A percentile compares a stretch with the other conserved stretches of the same genome.
phyloP scores from a whole-genome alignment of 2,888 invertebrate genomes.

The Sesamia inferens region DNA sequence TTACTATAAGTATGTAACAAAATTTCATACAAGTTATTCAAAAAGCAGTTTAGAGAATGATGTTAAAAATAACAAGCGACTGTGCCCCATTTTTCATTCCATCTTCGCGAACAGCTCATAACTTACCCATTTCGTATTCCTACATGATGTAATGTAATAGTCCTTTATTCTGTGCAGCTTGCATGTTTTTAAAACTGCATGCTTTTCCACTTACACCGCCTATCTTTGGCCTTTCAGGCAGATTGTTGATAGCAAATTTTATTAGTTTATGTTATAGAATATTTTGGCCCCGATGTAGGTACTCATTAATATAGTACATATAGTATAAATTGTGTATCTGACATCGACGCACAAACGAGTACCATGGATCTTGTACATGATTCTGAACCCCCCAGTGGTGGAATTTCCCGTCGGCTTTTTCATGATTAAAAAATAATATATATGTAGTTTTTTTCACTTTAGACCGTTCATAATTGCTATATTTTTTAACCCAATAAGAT shows the following conservation, averaged over 20 bases:
- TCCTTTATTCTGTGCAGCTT: slow-evolving; percentile 27
- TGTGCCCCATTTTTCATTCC: slow-evolving; percentile 49
- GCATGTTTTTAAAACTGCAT: slow-evolving; percentile 31
- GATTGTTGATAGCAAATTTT: slow-evolving; percentile 17
- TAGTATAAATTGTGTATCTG: too few relatives aligned
- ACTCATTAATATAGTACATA: too few relatives aligned
- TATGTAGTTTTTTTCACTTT: too few relatives aligned
- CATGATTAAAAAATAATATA: too few relatives aligned
- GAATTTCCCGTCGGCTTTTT: too few relatives aligned
- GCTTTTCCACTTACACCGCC: background rate
- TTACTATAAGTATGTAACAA: background rate
- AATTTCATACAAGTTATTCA: slow-evolving; percentile 20
- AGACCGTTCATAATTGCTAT: too few relatives aligned
- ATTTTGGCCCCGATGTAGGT: background rate
- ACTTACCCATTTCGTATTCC: slow-evolving; percentile 43
- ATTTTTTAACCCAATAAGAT: too few relatives aligned
- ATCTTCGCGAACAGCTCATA: slow-evolving; percentile 41
- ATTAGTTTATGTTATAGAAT: background rate
- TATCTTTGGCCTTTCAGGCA: slow-evolving; percentile 13
- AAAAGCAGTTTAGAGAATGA: slow-evolving; percentile 34
- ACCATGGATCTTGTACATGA: too few relatives aligned
- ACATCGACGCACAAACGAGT: too few relatives aligned
- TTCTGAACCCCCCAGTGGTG: too few relatives aligned
- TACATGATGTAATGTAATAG: slow-evolving; percentile 44
- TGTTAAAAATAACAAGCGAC: slow-evolving; percentile 51